phyloP scores from a whole-genome alignment of 2,888 invertebrate genomes.

The Alloplasta piceator region DNA sequence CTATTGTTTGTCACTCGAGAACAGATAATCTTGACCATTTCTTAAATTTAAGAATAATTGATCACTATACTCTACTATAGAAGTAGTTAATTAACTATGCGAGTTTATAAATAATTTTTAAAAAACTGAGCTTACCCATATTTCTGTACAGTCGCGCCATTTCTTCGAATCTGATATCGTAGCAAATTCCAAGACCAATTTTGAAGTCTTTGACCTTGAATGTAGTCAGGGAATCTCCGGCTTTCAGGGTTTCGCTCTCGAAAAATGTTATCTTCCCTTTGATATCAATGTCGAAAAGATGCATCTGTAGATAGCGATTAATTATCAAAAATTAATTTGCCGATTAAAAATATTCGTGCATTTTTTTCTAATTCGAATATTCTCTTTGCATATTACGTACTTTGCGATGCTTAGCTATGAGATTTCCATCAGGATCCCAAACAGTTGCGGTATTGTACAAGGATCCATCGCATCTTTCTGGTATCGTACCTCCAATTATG shows the following conservation, averaged over 20 bases:
- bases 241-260: constrained; percentile 93
- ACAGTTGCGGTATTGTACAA: constrained; percentile 95
- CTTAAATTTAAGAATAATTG: too few relatives aligned
- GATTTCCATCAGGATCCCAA: constrained; percentile 90
- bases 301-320: constrained; percentile 89
- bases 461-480: constrained; percentile 89
- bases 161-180: constrained; percentile 96
- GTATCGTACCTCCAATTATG: constrained; percentile 95
- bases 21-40: too few relatives aligned
- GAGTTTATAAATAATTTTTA: too few relatives aligned
- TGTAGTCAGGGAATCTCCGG: constrained; percentile 90
- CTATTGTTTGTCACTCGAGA: too few relatives aligned
- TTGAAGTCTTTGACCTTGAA: constrained; percentile 89
- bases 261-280: constrained; percentile 96
- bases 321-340: background rate
- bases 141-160: constrained; percentile 90
- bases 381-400: constrained; percentile 82
- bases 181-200: constrained; percentile 97
- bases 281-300: constrained; percentile 98
- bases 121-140: constrained; percentile 80
- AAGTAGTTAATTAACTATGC: too few relatives aligned
- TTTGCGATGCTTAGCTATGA: constrained; percentile 94
- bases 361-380: constrained; percentile 1
- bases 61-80: too few relatives aligned
- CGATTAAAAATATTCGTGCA: constrained; percentile 6